Conservation (phyloP, 2,797 vertebrate species). For the Mormyrops attenuatus region DNA sequence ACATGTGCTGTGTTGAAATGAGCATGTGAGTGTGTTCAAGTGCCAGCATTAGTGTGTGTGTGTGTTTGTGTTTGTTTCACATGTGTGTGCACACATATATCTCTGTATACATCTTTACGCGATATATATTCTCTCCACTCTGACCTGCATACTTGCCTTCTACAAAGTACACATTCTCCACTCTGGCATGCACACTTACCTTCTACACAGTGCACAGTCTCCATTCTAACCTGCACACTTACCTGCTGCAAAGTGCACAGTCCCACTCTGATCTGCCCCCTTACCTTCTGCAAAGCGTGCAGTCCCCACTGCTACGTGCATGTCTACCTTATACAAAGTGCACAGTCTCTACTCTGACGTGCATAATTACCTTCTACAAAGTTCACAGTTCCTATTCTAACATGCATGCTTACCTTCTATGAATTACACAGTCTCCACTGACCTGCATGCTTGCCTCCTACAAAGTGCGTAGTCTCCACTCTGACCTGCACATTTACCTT, state of each 20-base stretch:
- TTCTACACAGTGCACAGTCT: neutral
- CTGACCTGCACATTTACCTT: too few relatives aligned
- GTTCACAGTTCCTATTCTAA: slow-evolving; percentile 65
- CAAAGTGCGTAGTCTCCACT: too few relatives aligned
- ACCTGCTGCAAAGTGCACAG: too few relatives aligned
- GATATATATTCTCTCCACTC: neutral
- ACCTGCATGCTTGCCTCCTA: too few relatives aligned
- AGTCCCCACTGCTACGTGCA: too few relatives aligned
- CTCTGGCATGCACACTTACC: neutral
- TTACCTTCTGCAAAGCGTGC: too few relatives aligned
- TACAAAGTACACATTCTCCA: neutral
- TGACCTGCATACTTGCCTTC: neutral
- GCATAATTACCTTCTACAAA: slow-evolving; percentile 67
- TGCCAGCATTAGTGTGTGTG: neutral
- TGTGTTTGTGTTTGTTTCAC: neutral
- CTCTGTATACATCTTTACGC: neutral
- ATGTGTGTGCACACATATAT: neutral
- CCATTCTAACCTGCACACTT: neutral
- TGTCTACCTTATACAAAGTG: neutral
- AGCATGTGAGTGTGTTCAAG: neutral
- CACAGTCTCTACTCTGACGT: neutral
- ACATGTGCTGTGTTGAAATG: neutral
- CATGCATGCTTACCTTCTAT: neutral
- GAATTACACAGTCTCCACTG: neutral
- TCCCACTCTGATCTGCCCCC: too few relatives aligned